phyloP scores from a whole-genome alignment of 2,797 vertebrate genomes.

The Eutrigla gurnardus region DNA sequence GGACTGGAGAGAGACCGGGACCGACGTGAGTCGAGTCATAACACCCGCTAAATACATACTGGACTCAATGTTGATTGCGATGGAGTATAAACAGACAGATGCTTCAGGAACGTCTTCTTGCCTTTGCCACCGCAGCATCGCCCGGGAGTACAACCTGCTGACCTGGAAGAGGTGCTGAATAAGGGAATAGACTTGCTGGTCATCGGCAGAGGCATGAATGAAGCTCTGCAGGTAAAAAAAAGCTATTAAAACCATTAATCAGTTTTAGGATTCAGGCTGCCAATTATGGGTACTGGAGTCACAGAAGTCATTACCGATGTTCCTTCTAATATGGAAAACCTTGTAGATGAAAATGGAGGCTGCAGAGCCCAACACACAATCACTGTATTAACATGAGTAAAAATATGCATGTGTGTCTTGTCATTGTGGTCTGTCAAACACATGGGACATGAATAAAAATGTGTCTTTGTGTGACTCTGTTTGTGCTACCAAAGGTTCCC shows the following conservation, averaged over 20 bases:
- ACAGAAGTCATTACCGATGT: neutral
- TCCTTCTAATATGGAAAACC: neutral
- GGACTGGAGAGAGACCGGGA: constrained; percentile 98
- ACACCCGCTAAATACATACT: neutral
- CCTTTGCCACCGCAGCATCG: constrained; percentile 82
- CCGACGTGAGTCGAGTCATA: constrained; percentile 84
- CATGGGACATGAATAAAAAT: neutral
- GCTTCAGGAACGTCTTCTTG: neutral
- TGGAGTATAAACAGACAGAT: neutral
- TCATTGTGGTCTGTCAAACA: neutral
- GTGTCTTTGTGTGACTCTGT: neutral
- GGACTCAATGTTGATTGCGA: neutral
- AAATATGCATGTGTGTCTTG: no score
- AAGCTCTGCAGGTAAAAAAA: constrained; percentile 90
- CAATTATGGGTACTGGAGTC: neutral
- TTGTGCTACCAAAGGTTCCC: constrained; percentile 84
- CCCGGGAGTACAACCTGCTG: constrained; percentile 94
- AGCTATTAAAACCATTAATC: neutral
- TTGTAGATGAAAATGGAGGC: neutral
- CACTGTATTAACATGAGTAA: no score
- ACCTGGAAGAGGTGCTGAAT: constrained; percentile 92
- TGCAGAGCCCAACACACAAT: neutral
- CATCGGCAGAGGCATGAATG: constrained; percentile 95
- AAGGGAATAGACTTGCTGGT: constrained; percentile 89
- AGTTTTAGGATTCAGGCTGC: no score